Evolutionary conservation across 2,113 vertebrate genomes (phyloP).

Genomic region (Sakesphorus luctuosus): DNA sequence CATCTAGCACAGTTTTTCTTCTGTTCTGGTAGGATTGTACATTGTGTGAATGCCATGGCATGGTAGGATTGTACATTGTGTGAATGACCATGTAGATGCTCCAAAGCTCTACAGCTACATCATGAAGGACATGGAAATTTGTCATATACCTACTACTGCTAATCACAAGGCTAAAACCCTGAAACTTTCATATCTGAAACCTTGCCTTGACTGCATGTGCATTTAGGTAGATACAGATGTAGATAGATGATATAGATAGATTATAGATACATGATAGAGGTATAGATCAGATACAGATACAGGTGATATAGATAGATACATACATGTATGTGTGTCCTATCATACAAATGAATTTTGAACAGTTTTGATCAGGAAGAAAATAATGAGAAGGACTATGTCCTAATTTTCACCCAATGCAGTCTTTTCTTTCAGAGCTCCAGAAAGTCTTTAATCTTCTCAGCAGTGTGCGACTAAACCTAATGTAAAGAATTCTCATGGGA

Average conservation of each 20-base stretch:
- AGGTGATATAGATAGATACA: neutral
- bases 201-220: neutral
- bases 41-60: fast-evolving
- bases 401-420: neutral
- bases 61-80: neutral
- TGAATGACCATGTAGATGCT: neutral
- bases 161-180: neutral
- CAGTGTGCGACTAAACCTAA: neutral
- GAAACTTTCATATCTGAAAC: neutral
- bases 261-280: neutral
- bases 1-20: neutral
- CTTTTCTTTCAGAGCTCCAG: neutral
- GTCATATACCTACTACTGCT: neutral
- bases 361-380: neutral
- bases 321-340: neutral
- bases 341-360: neutral
- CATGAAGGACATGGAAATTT: fast-evolving
- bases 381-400: neutral
- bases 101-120: neutral
- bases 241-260: neutral
- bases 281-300: neutral
- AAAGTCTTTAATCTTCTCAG: slow-evolving; percentile 32
- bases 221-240: neutral
- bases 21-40: neutral
- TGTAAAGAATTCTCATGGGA: neutral